phyloP scores from a whole-genome alignment of 2,888 invertebrate genomes.

The Chymomyza fuscimana region DNA sequence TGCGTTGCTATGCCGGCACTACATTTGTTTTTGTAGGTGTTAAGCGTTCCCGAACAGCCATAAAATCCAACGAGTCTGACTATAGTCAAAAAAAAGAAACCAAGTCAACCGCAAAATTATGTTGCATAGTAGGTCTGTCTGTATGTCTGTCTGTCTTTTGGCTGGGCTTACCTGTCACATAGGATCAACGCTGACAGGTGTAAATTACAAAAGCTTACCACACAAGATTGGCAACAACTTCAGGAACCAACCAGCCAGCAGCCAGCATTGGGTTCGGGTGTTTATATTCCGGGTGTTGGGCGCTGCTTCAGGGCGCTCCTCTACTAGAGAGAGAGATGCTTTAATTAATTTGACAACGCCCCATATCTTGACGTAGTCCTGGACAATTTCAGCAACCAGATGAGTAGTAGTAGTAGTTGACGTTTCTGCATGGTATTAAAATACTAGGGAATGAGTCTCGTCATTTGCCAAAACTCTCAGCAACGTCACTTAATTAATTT shows the following conservation, averaged over 20 bases:
- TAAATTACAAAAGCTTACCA: conserved; percentile 60
- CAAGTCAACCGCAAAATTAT: conserved; percentile 18
- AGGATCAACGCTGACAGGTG: conserved; percentile 64
- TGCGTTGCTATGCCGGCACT: neutral
- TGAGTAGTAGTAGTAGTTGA: neutral
- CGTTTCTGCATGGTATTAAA: neutral
- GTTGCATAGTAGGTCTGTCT: conserved; percentile 7
- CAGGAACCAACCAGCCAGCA: neutral
- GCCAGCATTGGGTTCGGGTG: neutral
- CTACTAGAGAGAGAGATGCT: conserved; percentile 37
- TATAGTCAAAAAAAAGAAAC: neutral
- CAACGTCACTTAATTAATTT: conserved; percentile 70
- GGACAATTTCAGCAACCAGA: neutral
- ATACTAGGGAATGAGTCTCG: neutral
- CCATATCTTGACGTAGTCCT: neutral
- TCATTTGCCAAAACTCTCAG: conserved; percentile 30
- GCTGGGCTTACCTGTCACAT: conserved; percentile 9
- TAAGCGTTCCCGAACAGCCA: neutral
- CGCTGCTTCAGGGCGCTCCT: neutral
- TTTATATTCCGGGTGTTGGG: conserved; percentile 3
- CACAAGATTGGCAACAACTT: conserved; percentile 46
- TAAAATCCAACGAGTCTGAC: conserved; percentile 1
- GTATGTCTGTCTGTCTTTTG: neutral
- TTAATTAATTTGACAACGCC: conserved; percentile 67
- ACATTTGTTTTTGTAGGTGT: neutral